Conservation (phyloP, 1,140 invertebrate genomes). For the Adoxophyes honmai region DNA sequence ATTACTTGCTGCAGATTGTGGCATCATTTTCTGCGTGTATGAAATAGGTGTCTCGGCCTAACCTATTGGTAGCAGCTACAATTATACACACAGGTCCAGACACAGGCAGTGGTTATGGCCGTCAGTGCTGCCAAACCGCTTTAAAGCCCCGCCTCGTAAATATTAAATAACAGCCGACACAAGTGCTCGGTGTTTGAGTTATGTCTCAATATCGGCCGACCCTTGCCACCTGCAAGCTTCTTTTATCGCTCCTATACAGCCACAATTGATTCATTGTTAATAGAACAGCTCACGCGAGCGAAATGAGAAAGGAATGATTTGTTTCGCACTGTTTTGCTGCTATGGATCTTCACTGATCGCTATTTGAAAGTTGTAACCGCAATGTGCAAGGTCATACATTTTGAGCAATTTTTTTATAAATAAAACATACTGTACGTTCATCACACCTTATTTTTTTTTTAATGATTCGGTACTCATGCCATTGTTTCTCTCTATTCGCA, state of each 20-base stretch:
- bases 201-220: conserved; percentile 56
- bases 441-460: too few species aligned
- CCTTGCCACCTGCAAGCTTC: conserved; percentile 43
- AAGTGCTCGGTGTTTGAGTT: conserved; percentile 34
- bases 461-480: too few species aligned
- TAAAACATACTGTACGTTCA: too few species aligned
- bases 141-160: conserved; percentile 25
- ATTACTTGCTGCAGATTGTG: too few species aligned
- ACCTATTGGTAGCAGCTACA: too few species aligned
- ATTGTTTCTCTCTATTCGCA: too few species aligned
- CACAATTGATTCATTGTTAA: conserved; percentile 49
- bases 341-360: too few species aligned
- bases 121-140: background rate
- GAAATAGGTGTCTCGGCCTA: too few species aligned
- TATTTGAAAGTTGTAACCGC: too few species aligned
- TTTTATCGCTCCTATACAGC: conserved; percentile 29
- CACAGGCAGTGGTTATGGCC: background rate
- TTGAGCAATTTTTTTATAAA: too few species aligned
- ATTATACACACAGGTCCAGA: background rate
- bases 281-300: conserved; percentile 36
- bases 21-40: too few species aligned
- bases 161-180: conserved; percentile 31
- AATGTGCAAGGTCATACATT: too few species aligned
- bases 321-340: conserved; percentile 15
- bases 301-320: background rate